phyloP scores from a whole-genome alignment of 1,140 invertebrate species.

The Globodera rostochiensis region DNA sequence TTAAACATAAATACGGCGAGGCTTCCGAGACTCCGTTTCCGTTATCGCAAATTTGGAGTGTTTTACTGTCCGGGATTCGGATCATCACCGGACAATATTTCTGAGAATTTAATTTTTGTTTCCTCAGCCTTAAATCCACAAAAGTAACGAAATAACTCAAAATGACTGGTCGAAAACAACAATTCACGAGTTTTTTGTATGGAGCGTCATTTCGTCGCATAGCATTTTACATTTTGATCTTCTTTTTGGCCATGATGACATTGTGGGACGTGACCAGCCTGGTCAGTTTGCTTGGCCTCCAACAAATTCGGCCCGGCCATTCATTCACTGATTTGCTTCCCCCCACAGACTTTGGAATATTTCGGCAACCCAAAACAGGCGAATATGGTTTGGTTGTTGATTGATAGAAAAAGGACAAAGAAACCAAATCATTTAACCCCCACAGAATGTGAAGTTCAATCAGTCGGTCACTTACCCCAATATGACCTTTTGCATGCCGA shows the following conservation, averaged over 20 bases:
- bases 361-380: conserved; percentile 35
- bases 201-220: conserved; percentile 35
- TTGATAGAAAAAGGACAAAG: background rate
- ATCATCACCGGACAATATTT: too few relatives aligned
- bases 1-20: too few relatives aligned
- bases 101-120: too few relatives aligned
- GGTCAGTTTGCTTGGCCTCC: background rate
- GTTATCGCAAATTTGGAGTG: too few relatives aligned
- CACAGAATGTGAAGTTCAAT: conserved; percentile 38
- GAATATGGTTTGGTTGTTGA: conserved; percentile 20
- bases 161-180: conserved; percentile 16
- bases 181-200: conserved; percentile 26
- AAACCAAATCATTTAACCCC: background rate
- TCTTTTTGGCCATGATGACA: conserved; percentile 42
- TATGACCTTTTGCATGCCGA: conserved; percentile 47
- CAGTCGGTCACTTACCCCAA: conserved; percentile 40
- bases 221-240: conserved; percentile 41
- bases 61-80: too few relatives aligned
- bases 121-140: too few relatives aligned
- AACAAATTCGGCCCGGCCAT: background rate
- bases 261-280: conserved; percentile 2
- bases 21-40: too few relatives aligned
- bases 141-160: background rate
- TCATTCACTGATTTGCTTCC: background rate
- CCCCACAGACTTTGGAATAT: conserved; percentile 30